phyloP scores from a whole-genome alignment of 1,140 invertebrate genomes.

The Drosophila erecta region DNA sequence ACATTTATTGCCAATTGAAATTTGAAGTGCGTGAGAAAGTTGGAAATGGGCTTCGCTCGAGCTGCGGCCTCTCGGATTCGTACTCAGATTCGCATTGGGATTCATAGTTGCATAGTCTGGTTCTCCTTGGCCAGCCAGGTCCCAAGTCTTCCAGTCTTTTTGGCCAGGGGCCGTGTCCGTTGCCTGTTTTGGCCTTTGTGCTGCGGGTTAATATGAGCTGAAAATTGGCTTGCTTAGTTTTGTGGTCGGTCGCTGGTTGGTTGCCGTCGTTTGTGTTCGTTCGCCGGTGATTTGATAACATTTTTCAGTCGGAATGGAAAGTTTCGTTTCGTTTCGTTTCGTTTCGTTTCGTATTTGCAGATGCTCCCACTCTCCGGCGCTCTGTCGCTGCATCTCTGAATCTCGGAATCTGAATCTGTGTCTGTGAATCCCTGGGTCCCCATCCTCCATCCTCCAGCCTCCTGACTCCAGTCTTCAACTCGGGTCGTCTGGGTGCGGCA shows the following conservation, averaged over 20 bases:
- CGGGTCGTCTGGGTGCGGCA: slow-evolving; percentile 44
- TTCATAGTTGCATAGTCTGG: slow-evolving; percentile 32
- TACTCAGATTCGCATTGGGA: slow-evolving; percentile 8
- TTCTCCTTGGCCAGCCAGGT: slow-evolving; percentile 23
- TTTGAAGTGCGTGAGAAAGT: slow-evolving; percentile 85
- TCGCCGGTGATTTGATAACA: slow-evolving; percentile 80
- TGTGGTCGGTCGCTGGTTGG: slow-evolving; percentile 68
- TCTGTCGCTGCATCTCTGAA: slow-evolving; percentile 12
- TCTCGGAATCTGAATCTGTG: slow-evolving; percentile 6
- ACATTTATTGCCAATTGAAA: slow-evolving; percentile 85
- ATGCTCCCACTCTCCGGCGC: slow-evolving; percentile 38
- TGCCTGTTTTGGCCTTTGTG: slow-evolving; percentile 73
- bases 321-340: slow-evolving; percentile 54
- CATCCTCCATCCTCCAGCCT: background rate
- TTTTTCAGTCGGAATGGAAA: slow-evolving; percentile 80
- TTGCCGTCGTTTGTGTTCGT: slow-evolving; percentile 67
- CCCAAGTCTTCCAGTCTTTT: slow-evolving; percentile 37
- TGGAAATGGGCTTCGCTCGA: slow-evolving; percentile 62
- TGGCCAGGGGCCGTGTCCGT: slow-evolving; percentile 50
- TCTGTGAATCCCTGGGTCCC: slow-evolving; percentile 3
- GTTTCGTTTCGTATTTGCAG: slow-evolving; percentile 51
- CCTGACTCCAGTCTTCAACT: slow-evolving; percentile 10
- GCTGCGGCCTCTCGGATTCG: slow-evolving; percentile 7
- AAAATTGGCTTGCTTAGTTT: slow-evolving; percentile 83
- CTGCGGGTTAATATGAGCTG: slow-evolving; percentile 84